Base-by-base conservation (phyloP, 2,113 vertebrate species). In the Phaethon lepturus region DNA sequence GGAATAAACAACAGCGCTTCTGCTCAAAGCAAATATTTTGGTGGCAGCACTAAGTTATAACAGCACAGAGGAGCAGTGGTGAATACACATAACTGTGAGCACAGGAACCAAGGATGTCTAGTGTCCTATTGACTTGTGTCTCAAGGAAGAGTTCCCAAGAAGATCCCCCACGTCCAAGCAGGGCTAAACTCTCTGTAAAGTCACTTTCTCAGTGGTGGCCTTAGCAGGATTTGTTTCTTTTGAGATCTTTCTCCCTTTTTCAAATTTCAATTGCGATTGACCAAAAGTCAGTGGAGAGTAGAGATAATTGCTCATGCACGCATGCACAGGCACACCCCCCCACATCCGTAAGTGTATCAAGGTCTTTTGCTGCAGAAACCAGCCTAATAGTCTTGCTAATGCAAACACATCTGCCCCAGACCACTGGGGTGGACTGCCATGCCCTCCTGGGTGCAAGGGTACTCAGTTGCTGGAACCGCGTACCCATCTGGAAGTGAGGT, bases 261-360 rank as follows among this genome's bases (percentile, higher is more conserved):
- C 20, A 44, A 26, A 73, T 77, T 79, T 84, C 73, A 12, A 23
- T 86, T 79, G 19, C 33, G 47, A 7, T n/a, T 88, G 42, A 59
- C 9, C 5, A 26, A 17, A 92, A 76, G 28, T 60, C 25, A 31
- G 52, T 44, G 44, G 7, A 13, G 4, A 78, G 25, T 38, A 71
- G 35, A 86, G 11, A 12, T 35, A 59, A 28, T 14, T 0, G 0
- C 42, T 38, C 33, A 18, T 52, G 7, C 25, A 44, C 1, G 2
- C 25, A 22, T 13, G 23, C 18, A 60, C 29, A 19, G 1, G 3
- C 25, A 40, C 12, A 12, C 2, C 15, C 18, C 2, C 33, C 7
- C 17, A 59, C 58, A 31, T 19, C 7, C 6, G 1, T 7, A 28
- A 86, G 5, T 31, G 2, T 52, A 40, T 59, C 29, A 13, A 31